These are phyloP conservation scores for Acrossocheilus wenchowensis DNA, from an alignment of 2,797 vertebrate genomes.

Conservation along the genomic window DNA sequence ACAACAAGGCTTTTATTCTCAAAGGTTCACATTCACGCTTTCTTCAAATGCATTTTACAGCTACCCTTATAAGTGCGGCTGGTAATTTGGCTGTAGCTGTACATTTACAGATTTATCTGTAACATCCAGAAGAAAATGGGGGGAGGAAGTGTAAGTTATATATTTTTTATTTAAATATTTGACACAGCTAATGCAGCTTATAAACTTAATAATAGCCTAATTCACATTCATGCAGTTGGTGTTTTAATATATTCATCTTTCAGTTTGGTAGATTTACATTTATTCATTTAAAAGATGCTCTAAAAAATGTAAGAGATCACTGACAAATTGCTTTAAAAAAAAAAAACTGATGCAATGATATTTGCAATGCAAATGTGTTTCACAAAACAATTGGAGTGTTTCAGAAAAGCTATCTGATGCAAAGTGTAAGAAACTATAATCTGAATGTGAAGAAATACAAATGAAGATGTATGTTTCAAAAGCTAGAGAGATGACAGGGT, in stretches of 20 bases:
- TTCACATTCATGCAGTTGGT: background rate
- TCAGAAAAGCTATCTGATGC: no score
- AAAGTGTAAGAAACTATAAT: no score
- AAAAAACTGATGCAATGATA: background rate
- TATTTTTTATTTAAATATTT: background rate
- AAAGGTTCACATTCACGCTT: background rate
- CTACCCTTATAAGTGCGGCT: no score
- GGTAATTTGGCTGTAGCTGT: no score
- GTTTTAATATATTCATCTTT: background rate
- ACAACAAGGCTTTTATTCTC: background rate
- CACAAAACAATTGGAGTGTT: background rate
- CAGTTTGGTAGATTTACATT: background rate
- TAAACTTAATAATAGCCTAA: background rate
- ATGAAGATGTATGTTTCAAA: no score
- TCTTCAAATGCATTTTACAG: background rate
- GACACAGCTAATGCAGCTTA: background rate
- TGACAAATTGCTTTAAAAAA: background rate
- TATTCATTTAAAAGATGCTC: background rate
- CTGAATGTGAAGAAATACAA: no score
- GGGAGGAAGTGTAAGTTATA: background rate
- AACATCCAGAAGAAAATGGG: background rate
- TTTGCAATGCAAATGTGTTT: background rate
- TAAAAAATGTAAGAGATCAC: background rate
- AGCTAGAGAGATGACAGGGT: no score
- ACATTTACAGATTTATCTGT: background rate